Base-by-base conservation (phyloP, 2,888 invertebrate species). In the Coleophora flavipennella region DNA sequence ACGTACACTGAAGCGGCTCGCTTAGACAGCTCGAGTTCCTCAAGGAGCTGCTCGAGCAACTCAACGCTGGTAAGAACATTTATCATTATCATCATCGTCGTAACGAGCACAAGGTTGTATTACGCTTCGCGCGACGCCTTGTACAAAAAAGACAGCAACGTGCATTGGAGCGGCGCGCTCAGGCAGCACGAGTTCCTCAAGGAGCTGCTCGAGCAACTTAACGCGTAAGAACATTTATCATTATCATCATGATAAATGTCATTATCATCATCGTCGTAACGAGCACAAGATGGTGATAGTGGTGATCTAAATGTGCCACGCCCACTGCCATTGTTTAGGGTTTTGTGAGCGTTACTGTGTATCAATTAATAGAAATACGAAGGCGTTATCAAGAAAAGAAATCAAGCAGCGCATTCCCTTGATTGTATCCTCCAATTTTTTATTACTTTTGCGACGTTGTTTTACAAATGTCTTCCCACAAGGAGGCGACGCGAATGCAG, bases 21-120 rank as follows among this genome's bases (percentile, higher is more conserved):
- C 67, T 95, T 11, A 85, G 91, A 0, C 95, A 96, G 59, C 90
- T 91, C 43, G 88, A 88, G 49, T 95, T 95, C 70, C 83, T 96
- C 13, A 89, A 88, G 7, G 81, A 88, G 8, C 61, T 94, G 11
- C 60, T 92, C n/a, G 86, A 89, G 39, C 81, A 85, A 40, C 61
- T 92, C 34, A 86, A 85, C 43, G 85, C 86, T 0, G 63, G 64
- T 42, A 13, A 1, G 32, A 3, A 29, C n/a, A n/a, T n/a, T n/a
- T n/a, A n/a, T n/a, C n/a, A n/a, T n/a, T n/a, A n/a, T n/a, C n/a
- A n/a, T n/a, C n/a, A n/a, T n/a, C n/a, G n/a, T n/a, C n/a, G n/a
- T n/a, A n/a, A n/a, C n/a, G n/a, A 95, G 2, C 80, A 88, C 55
- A 87, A 87, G 48, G 89, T 96, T 59, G 89, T 89, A 32, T n/a